Evolutionary conservation across 2,888 invertebrate species (phyloP).

Genomic region (Bursaphelenchus okinawaensis): DNA sequence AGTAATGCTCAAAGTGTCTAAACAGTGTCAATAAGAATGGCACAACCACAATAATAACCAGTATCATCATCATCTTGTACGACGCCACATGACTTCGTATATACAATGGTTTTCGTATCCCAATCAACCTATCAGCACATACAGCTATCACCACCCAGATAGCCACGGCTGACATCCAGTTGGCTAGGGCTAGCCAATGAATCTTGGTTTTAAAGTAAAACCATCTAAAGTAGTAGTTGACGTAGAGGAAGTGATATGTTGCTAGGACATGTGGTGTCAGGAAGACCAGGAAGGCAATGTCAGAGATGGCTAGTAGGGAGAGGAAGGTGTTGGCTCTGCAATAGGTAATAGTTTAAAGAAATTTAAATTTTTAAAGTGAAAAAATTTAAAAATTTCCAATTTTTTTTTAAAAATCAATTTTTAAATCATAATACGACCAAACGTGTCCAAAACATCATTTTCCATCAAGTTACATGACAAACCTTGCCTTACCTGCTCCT

Average conservation of each 20-base stretch:
- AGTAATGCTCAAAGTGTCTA: conserved; percentile 38
- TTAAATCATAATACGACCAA: no score
- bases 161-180: conserved; percentile 56
- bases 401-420: not conserved
- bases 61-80: conserved; percentile 46
- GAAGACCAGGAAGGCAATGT: conserved; percentile 50
- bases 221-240: conserved; percentile 48
- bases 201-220: conserved; percentile 38
- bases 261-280: conserved; percentile 52
- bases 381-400: not conserved
- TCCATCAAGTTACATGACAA: no score
- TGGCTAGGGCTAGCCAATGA: conserved; percentile 50
- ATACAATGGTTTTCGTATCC: conserved; percentile 51
- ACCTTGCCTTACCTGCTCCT: conserved; percentile 33
- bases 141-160: conserved; percentile 57
- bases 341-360: no score
- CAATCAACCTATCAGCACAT: conserved; percentile 51
- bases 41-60: conserved; percentile 37
- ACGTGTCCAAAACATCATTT: no score
- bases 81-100: conserved; percentile 31
- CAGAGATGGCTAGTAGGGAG: conserved; percentile 49
- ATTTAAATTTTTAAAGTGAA: no score
- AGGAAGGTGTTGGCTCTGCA: conserved; percentile 52
- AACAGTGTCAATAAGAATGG: conserved; percentile 47
- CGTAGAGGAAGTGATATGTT: conserved; percentile 49